A percentile compares a stretch with the other conserved stretches of the same genome.
phyloP scores from a whole-genome alignment of 2,113 vertebrate species.

The Bos taurus region DNA sequence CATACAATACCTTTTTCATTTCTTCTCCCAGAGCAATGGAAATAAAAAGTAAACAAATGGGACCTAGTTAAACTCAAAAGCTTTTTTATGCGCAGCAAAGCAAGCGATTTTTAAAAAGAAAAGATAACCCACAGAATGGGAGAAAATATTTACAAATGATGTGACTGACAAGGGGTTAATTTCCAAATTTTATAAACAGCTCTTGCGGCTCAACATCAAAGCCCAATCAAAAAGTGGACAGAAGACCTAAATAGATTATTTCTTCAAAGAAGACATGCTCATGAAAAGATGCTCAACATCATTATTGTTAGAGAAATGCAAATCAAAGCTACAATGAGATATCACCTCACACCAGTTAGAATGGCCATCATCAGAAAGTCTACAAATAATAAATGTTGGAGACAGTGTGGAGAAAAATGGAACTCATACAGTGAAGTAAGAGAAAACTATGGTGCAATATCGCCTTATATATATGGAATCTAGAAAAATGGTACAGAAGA shows the following conservation, averaged over 20 bases:
- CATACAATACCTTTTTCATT: neutral
- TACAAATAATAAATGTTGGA: neutral
- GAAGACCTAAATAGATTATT: neutral
- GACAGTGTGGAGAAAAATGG: neutral
- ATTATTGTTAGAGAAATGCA: neutral
- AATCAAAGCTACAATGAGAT: neutral
- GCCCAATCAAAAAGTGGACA: neutral
- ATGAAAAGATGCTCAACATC: neutral
- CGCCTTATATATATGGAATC: neutral
- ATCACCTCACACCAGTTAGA: neutral
- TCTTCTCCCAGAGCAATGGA: neutral
- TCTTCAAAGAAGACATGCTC: neutral
- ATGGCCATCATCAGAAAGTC: neutral
- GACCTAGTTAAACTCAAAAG: neutral
- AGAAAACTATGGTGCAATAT: neutral
- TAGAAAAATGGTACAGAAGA: neutral
- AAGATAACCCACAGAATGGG: neutral
- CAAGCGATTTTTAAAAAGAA: neutral
- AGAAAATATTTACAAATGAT: neutral
- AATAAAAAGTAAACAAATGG: neutral
- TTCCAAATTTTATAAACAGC: neutral
- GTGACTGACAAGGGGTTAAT: neutral
- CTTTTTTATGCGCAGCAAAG: neutral
- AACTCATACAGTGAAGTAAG: neutral
- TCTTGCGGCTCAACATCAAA: neutral